Evolutionary conservation across 2,888 invertebrate species (phyloP).

Genomic region (Schizotus pectinicornis): DNA sequence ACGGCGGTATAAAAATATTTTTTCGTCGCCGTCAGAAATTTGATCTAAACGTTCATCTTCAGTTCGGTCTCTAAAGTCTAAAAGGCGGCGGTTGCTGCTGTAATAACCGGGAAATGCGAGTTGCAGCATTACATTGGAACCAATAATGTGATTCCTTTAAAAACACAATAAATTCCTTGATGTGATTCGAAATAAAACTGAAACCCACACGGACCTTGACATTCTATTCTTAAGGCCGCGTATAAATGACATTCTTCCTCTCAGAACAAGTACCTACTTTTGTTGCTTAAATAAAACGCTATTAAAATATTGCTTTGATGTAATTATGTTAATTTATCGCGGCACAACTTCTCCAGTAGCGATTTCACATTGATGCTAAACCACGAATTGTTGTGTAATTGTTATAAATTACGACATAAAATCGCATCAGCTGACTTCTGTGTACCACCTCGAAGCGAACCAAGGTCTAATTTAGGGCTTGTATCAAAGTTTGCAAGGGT

Average conservation of each 20-base stretch:
- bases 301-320: background rate
- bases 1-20: constrained; percentile 11
- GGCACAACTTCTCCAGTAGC: background rate
- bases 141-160: background rate
- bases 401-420: constrained; percentile 24
- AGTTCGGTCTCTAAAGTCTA: no score
- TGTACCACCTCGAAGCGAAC: constrained; percentile 36
- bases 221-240: constrained; percentile 25
- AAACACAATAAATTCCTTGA: constrained; percentile 15
- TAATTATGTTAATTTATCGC: background rate
- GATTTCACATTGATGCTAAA: no score
- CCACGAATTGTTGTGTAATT: constrained; percentile 18
- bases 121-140: background rate
- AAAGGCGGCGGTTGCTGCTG: no score
- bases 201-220: constrained; percentile 29
- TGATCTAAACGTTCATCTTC: no score
- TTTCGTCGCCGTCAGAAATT: background rate
- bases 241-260: constrained; percentile 28
- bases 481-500: constrained; percentile 38
- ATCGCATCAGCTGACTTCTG: constrained; percentile 29
- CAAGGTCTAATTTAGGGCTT: constrained; percentile 30
- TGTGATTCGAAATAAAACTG: constrained; percentile 20
- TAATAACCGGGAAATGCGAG: no score
- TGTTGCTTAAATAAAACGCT: constrained; percentile 9
- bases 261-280: constrained; percentile 12